Percentiles rank a stretch among this genome's conserved stretches.
phyloP scores from a whole-genome alignment of 2,113 vertebrate genomes.

The Menura novaehollandiae region DNA sequence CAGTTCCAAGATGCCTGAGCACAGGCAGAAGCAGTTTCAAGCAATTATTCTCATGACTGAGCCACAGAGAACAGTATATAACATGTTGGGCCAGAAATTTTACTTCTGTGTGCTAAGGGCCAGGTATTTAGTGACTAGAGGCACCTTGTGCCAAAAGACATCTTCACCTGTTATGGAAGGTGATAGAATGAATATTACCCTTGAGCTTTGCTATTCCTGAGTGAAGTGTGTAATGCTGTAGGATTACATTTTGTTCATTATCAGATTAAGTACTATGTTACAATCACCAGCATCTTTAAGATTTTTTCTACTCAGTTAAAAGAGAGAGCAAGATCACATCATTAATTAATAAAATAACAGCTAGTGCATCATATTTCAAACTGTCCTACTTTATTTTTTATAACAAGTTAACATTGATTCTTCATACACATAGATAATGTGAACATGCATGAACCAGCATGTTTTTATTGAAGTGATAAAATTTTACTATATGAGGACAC shows the following conservation, averaged over 20 bases:
- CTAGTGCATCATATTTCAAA: not conserved
- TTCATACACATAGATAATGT: not conserved
- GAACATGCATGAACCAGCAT: not conserved
- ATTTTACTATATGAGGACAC: not conserved
- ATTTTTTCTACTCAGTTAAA: not conserved
- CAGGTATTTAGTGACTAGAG: not conserved
- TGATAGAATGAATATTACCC: not conserved
- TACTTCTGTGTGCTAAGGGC: not conserved
- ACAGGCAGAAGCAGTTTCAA: not conserved
- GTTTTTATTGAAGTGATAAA: not conserved
- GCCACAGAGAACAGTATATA: not conserved
- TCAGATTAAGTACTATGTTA: not conserved
- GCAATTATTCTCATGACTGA: not conserved
- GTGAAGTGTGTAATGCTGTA: not conserved
- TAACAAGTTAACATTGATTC: not conserved
- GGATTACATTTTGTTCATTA: not conserved
- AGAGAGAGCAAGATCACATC: not conserved
- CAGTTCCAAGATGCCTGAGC: not conserved
- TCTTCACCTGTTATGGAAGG: conserved; percentile 12
- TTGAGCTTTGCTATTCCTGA: not conserved
- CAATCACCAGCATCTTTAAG: not conserved
- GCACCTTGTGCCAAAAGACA: conserved; percentile 18
- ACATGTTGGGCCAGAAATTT: not conserved
- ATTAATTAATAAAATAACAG: not conserved
- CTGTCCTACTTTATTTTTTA: not conserved